Conservation (phyloP, 1,140 invertebrate genomes). For the Brachionus calyciflorus region DNA sequence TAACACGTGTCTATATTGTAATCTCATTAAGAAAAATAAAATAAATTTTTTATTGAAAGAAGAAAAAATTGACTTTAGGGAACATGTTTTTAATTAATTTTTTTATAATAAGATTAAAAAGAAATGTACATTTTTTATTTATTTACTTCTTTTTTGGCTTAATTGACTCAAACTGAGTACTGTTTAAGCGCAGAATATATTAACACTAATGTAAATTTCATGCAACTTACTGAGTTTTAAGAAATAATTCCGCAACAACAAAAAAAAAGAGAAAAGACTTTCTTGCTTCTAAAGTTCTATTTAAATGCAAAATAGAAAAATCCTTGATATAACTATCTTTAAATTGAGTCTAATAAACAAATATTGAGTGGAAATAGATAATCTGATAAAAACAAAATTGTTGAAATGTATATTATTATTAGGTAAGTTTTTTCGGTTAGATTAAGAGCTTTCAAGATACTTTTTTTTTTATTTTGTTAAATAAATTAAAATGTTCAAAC, state of each 20-base stretch:
- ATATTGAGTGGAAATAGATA: background rate
- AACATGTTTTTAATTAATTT: constrained; percentile 4
- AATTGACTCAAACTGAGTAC: constrained; percentile 11
- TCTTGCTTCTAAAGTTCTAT: background rate
- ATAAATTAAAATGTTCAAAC: background rate
- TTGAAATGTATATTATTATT: constrained; percentile 41
- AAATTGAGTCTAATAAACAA: background rate
- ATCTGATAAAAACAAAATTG: constrained; percentile 38
- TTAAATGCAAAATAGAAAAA: background rate
- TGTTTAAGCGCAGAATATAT: background rate
- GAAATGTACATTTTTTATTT: too few relatives aligned
- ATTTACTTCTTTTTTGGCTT: background rate
- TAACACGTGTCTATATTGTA: constrained; percentile 24
- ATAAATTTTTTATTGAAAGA: too few relatives aligned
- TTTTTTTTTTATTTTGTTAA: background rate
- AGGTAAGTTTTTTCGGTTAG: constrained; percentile 2
- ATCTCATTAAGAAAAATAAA: constrained; percentile 16
- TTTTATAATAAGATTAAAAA: constrained; percentile 4
- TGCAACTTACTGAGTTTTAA: background rate
- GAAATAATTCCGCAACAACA: background rate
- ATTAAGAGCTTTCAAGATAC: constrained; percentile 4
- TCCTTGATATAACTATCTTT: background rate
- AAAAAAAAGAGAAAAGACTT: background rate
- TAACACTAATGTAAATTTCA: background rate
- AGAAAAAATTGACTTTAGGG: too few relatives aligned